phyloP scores from a whole-genome alignment of 2,113 vertebrate species.

The Hystrix brachyura region DNA sequence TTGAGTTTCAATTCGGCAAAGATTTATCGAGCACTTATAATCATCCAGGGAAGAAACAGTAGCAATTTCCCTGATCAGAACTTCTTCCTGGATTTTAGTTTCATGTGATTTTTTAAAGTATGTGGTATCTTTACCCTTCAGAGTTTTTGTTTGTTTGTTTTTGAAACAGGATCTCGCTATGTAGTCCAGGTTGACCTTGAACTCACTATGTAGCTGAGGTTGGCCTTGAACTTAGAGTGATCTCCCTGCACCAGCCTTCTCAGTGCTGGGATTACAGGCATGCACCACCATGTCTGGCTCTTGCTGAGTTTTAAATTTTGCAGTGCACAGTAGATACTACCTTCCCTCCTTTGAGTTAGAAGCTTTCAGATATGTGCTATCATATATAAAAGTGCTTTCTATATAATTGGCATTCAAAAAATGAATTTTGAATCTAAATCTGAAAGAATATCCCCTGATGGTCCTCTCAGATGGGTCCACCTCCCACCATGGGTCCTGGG shows the following conservation, averaged over 20 bases:
- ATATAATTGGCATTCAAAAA: neutral
- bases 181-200: no score
- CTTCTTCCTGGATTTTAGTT: constrained; percentile 8
- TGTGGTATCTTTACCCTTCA: neutral
- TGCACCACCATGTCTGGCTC: no score
- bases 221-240: no score
- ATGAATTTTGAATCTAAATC: neutral
- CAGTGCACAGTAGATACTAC: neutral
- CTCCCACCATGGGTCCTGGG: neutral
- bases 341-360: neutral
- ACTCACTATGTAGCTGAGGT: no score
- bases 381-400: neutral
- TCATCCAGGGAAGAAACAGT: neutral
- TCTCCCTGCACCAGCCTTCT: no score
- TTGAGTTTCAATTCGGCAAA: neutral
- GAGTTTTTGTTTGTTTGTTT: neutral
- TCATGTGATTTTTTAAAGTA: neutral
- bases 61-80: neutral
- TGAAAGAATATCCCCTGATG: neutral
- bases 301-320: neutral
- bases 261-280: no score
- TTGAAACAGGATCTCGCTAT: no score
- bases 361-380: constrained; percentile 3
- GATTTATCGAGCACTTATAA: neutral
- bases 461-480: neutral